Base-by-base conservation (phyloP, 2,113 vertebrate species). In the Xiphophorus couchianus region DNA sequence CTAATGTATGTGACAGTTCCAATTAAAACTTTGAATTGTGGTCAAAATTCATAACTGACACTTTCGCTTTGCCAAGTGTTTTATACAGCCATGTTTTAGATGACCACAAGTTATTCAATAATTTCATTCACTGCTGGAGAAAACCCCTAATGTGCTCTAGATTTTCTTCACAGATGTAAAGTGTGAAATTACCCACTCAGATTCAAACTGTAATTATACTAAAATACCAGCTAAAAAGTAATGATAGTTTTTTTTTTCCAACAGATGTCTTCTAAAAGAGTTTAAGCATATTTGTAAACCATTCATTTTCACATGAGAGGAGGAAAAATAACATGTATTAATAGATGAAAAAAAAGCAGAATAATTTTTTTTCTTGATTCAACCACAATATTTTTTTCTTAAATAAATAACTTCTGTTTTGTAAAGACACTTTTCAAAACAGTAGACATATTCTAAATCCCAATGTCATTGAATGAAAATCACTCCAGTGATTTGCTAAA, bases 371-470 rank as follows among this genome's bases (percentile, higher is more conserved):
- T 94, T 95, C 95, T 96, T 93, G 94, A 96, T 97, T 97, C 95
- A 96, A 96, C 95, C 96, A 99, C 97, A 97, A 97, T 97, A 97
- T 94, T 96, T 98, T 94, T 91, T 37, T 95, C 90, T 93, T 95
- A 99, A 99, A 99, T 99, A 99, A 99, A 98, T 98, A 99, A 97
- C 97, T 97, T 95, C 96, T 97, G 95, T 96, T 98, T 97, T 97
- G 96, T 97, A 98, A 99, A 99, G 97, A 99, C 97, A 99, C 96
- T 97, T 98, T 95, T 95, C 96, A 96, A 98, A 99, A 98, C 96
- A 96, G 96, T 96, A 96, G 96, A 96, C 96, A 96, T 96, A 98
- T 96, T 96, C 97, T 96, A 97, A 95, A 96, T 96, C 94, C 94
- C 95, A 97, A 94, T 95, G 95, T 97, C 96, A 95, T 92, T 96